A percentile compares a stretch with the other conserved stretches of the same genome.
These are phyloP conservation scores for Chrysocyon brachyurus DNA, from an alignment of 2,797 vertebrate genomes.

Conservation along the genomic window DNA sequence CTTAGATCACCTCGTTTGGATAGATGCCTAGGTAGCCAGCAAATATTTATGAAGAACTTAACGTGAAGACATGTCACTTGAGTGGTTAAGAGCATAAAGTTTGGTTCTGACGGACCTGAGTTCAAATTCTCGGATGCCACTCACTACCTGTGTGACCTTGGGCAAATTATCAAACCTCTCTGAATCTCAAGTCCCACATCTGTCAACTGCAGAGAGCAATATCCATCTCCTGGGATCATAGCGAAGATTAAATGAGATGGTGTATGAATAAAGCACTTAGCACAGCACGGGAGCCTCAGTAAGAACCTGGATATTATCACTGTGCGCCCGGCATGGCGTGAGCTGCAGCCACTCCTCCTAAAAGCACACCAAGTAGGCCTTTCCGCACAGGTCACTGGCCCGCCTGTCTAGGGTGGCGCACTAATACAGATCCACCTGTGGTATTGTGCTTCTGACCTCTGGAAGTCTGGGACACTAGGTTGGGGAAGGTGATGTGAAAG, in stretches of 20 bases:
- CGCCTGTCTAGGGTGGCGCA: fast-evolving
- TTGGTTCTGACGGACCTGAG: not conserved
- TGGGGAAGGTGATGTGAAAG: not conserved
- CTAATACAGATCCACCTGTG: not conserved
- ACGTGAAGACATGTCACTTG: not conserved
- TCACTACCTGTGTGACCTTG: slow-evolving; percentile 33
- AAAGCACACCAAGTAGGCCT: not conserved
- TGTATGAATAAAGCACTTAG: slow-evolving; percentile 47
- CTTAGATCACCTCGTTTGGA: not conserved
- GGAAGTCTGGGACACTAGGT: not conserved
- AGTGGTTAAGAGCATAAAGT: not conserved
- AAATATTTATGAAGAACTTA: not conserved
- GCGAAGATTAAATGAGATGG: slow-evolving; percentile 16
- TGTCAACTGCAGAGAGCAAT: slow-evolving; percentile 35
- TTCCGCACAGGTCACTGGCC: not conserved
- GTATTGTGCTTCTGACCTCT: not conserved
- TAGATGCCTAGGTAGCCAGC: not conserved
- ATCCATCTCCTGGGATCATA: slow-evolving; percentile 25
- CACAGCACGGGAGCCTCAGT: not conserved
- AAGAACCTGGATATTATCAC: not conserved
- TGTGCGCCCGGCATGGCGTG: not conserved
- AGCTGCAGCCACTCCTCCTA: not conserved
- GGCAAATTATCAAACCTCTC: slow-evolving; percentile 60
- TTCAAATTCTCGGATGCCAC: slow-evolving; percentile 5
- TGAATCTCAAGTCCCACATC: slow-evolving; percentile 58